Evolutionary conservation across 2,797 vertebrate species (phyloP).

Genomic region (Pantherophis vulpinus): DNA sequence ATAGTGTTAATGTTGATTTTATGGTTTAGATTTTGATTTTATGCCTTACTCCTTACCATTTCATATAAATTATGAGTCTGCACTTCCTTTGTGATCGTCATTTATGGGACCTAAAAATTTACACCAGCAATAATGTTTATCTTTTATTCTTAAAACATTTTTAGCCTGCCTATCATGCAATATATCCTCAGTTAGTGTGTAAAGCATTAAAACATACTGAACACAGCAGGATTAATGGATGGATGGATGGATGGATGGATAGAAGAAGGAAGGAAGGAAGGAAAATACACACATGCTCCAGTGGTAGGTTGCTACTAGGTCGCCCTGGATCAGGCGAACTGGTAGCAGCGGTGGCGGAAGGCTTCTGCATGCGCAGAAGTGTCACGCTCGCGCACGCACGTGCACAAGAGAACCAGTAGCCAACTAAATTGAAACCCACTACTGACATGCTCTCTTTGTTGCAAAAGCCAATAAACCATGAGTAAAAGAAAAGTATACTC

Average conservation of each 20-base stretch:
- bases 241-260: rapidly evolving
- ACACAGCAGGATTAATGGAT: not conserved
- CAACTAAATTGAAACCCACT: too few species aligned
- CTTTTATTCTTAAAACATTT: not conserved
- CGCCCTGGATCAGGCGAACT: rapidly evolving
- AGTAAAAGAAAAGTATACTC: not conserved
- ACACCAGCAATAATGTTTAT: not conserved
- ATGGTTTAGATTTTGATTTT: not conserved
- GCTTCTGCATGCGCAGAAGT: too few species aligned
- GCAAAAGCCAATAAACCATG: not conserved
- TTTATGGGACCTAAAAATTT: not conserved
- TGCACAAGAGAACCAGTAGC: too few species aligned
- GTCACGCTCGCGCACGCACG: too few species aligned
- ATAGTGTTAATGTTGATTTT: not conserved
- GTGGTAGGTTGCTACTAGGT: too few species aligned
- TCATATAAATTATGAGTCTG: not conserved
- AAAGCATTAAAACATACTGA: not conserved
- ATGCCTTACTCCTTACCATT: not conserved
- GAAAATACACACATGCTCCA: not conserved
- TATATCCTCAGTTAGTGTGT: not conserved
- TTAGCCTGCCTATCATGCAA: not conserved
- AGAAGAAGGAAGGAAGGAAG: not conserved
- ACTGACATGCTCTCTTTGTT: not conserved
- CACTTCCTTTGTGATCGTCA: not conserved
- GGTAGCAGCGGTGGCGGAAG: too few species aligned